Evolutionary conservation across 2,888 invertebrate species (phyloP), one percentile per base, ranked within the genome.

Genomic region (Metalampra italica): DNA sequence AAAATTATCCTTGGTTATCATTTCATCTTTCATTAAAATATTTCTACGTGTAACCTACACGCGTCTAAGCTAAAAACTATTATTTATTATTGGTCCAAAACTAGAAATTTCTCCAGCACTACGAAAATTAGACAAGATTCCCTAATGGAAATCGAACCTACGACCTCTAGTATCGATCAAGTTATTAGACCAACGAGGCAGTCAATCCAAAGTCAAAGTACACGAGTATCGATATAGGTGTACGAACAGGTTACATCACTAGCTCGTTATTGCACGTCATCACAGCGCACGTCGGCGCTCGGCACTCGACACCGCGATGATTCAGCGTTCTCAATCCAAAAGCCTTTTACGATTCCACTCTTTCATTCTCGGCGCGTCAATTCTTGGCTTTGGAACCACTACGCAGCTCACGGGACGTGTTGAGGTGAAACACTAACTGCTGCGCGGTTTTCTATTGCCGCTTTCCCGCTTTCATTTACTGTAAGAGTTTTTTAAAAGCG

Each of bases 321-420:
- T 83, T 87, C 87, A 84, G 87, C 87, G 77, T 80, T 81, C 72
- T 84, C 81, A 80, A 79, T 81, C 83, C 84, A 69, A 82, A 84
- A 79, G 82, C 75, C 81, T 82, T 86, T 85, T 84, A 78, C 84
- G 77, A 83, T 76, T 85, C 73, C 72, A 67, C 71, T 78, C 79
- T 79, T 84, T 84, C 77, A 81, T 80, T 78, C 77, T 73, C 64
- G 64, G 64, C 66, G 63, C 65, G 71, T 76, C 72, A 78, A 78
- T 82, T 78, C 77, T 74, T 74, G 69, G 68, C 69, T 71, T 73
- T 71, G 71, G 60, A 61, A 59, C 73, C 74, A 69, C 66, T 71
- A 80, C 80, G 76, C 79, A 79, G 70, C 68, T 77, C n/a, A 66
- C 67, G 62, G 62, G 62, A 62, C 66, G 65, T 68, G 68, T 63